Base-by-base conservation (phyloP, 2,888 invertebrate genomes). In the Archips xylosteana region DNA sequence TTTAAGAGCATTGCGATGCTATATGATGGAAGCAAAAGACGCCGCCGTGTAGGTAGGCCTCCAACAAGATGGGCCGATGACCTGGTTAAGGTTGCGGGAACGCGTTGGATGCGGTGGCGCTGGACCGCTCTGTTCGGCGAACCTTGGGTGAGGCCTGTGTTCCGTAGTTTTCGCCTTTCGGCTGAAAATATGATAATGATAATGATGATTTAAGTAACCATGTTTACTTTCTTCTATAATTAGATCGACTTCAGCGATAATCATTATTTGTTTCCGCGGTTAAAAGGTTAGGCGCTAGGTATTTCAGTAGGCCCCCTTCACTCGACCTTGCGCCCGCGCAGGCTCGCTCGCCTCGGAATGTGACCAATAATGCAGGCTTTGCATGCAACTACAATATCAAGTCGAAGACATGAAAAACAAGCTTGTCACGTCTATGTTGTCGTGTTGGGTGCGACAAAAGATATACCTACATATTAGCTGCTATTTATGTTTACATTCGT, bases 251-350 rank as follows among this genome's bases (percentile, higher is more conserved):
- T 57, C 32, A 57, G 32, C 32, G 32, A 57, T 32, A 32, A 57
- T 57, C 51, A 54, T 32, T 57, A 3, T 57, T 57, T 57, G 57
- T 57, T 57, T 57, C 57, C 57, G 57, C 15, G 49, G 15, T 61
- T 70, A 61, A 65, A 70, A 74, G 60, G 69, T 70, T 70, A 73
- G 62, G 47, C 23, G n/a, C 60, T 61, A 63, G 70, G 32, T 32
- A 42, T 70, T 74, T 73, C 64, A 63, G 71, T 75, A 72, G 51
- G 45, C 75, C 79, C 92, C 94, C 93, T 93, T 92, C 92, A 92
- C 94, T 81, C 86, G 92, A 88, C 94, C 94, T 94, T 94, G 94
- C 84, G 82, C 80, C 80, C 82, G 86, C 82, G 89, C 89, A 90
- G 91, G 88, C 90, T 85, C 75, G 90, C 86, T 89, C 85, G 86